phyloP scores from a whole-genome alignment of 1,140 invertebrate genomes.

The Acromyrmex heyeri region DNA sequence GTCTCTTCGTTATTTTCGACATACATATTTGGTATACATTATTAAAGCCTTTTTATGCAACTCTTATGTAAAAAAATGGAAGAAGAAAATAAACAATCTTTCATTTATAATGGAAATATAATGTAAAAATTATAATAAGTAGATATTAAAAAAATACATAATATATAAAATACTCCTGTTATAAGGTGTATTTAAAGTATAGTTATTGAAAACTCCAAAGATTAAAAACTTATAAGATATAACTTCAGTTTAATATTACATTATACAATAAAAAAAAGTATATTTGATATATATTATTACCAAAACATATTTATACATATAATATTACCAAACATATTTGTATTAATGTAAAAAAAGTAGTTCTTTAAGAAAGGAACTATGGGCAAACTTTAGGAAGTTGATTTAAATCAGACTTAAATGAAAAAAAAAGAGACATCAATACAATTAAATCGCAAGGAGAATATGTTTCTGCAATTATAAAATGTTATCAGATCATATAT shows the following conservation, averaged over 20 bases:
- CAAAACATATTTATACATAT: not conserved
- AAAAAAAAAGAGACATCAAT: not conserved
- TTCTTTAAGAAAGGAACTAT: slow-evolving; percentile 25
- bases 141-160: slow-evolving; percentile 7
- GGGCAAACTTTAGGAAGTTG: slow-evolving; percentile 53
- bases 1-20: not conserved
- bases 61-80: slow-evolving; percentile 24
- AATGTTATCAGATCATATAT: slow-evolving; percentile 34
- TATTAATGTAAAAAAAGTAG: slow-evolving; percentile 1
- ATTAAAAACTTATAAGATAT: slow-evolving; percentile 15
- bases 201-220: not conserved
- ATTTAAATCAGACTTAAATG: slow-evolving; percentile 41
- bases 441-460: slow-evolving; percentile 27
- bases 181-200: not conserved
- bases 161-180: not conserved
- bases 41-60: slow-evolving; percentile 24
- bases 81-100: not conserved
- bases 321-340: slow-evolving; percentile 9
- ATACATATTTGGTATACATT: slow-evolving; percentile 27
- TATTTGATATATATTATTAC: not conserved
- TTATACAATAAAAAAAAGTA: not conserved
- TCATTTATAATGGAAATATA: slow-evolving; percentile 14
- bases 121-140: slow-evolving; percentile 20
- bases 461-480: slow-evolving; percentile 28
- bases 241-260: slow-evolving; percentile 3